Base-by-base conservation (phyloP, 2,113 vertebrate genomes). In the Atlantisia rogersi region DNA sequence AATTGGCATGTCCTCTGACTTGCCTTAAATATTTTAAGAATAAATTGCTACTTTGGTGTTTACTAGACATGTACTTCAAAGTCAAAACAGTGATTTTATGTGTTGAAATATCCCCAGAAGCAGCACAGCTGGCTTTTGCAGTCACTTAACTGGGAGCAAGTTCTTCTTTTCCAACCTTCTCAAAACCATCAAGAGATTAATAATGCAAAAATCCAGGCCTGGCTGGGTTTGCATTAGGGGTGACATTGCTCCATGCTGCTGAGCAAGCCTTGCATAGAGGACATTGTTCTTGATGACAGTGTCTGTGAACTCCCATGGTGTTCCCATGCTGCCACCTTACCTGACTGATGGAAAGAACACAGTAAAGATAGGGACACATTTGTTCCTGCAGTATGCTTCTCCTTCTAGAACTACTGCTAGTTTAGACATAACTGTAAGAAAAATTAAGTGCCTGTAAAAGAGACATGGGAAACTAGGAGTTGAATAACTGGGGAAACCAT, bases 301-400 rank as follows among this genome's bases (percentile, higher is more conserved):
- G 6, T 46, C 70, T 39, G 12, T 1, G 2, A 78, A 29, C 21
- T 40, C 7, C 20, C 42, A 0, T 15, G 25, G 25, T 37, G 63
- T 32, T 78, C 56, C 26, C 2, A 0, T 20, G 6, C 10, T 80
- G 75, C 79, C 10, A 11, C 12, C 12, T 81, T 31, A 55, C n/a
- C n/a, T 29, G 6, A 35, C 2, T 8, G 18, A 50, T 65, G 60
- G 14, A 59, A 70, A 24, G n/a, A 83, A 14, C 0, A 0, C 40
- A 55, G 20, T 58, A 28, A 68, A 60, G 44, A 82, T 32, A 52
- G 56, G 6, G 78, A 48, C 10, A 24, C 28, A 2, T 32, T 40
- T 63, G 44, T 44, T 32, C 25, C 8, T 14, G 19, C 12, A 35
- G 14, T 44, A 31, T 39, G 10, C 15, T 56, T 40, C 19, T 60